Base-by-base conservation (phyloP, 30 jellyfish, hydroid and myxozoan genomes). In the Pseudorhiza aurosa region DNA sequence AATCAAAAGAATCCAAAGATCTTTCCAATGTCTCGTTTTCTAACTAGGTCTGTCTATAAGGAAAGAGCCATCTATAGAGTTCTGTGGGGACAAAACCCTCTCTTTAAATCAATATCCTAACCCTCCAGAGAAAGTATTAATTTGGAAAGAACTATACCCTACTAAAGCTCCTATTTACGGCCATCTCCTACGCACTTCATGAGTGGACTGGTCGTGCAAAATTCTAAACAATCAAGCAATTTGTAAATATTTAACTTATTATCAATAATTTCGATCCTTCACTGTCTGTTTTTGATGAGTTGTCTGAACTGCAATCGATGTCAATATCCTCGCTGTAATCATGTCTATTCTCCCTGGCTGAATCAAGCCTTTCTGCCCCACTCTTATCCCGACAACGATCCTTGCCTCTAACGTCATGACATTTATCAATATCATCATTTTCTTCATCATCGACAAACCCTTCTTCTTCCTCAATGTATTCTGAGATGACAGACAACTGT, bases 391-490 rank as follows among this genome's bases (percentile, higher is more conserved):
- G 58, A 33, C 36, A 14, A 25, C 36, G 27, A 37, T 29, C 15
- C 27, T 33, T 30, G 1, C 58, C 58, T 22, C 12, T 42, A 18
- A 31, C 4, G 27, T 64, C 32, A 11, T 1, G 21, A 3, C 11
- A 2, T 11, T 29, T 21, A 1, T 12, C 32, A 24, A 1, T n/a
- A 0, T 8, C 77, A 64, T 64, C 58, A 42, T 24, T 32, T 1
- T 17, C 58, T 7, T 64, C 58, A 33, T 64, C 53, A 4, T 64
- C 77, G 14, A 64, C 36, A 35, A 29, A 64, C 12, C 77, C 84
- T 21, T 65, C 91, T 24, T 80, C 71, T 31, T 80, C 91, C 35
- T 49, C 77, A 9, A 80, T 80, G 45, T 80, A 80, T 55, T 80
- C 84, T 14, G 77, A 40, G 11, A 80, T 80, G 17, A 36, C 91